Evolutionary conservation across 2,113 vertebrate species (phyloP).

Genomic region (Ceyx margarethae): DNA sequence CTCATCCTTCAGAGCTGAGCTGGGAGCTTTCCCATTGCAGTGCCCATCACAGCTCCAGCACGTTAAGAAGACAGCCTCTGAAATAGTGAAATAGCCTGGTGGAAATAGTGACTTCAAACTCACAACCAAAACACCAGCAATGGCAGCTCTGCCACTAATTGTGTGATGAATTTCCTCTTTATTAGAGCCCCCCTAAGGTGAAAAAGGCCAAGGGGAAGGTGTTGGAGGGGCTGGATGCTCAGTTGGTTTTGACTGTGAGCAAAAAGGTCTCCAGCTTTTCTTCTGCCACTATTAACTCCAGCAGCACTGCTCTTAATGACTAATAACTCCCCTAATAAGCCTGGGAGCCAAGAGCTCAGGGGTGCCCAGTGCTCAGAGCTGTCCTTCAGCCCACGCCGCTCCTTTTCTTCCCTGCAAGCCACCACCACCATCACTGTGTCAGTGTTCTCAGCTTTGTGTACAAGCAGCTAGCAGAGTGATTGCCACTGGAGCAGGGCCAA

Average conservation of each 20-base stretch:
- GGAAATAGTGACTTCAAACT: neutral
- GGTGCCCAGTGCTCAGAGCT: neutral
- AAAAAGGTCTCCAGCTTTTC: neutral
- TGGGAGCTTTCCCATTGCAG: neutral
- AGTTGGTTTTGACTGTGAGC: neutral
- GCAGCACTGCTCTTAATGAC: accelerated
- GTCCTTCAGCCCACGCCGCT: neutral
- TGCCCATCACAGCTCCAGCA: neutral
- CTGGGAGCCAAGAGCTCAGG: neutral
- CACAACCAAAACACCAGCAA: neutral
- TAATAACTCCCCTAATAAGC: neutral
- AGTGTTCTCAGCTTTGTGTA: neutral
- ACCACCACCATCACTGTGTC: no score
- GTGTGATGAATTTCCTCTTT: accelerated
- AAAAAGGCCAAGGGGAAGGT: neutral
- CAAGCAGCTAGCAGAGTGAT: neutral
- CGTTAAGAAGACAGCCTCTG: neutral
- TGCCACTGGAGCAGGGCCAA: neutral
- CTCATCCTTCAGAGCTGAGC: neutral
- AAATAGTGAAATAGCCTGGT: no score
- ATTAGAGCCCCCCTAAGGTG: neutral
- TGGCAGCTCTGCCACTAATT: neutral
- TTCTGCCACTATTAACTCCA: neutral
- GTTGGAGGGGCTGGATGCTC: neutral
- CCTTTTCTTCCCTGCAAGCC: neutral